Conservation (phyloP, 2,113 vertebrate species). For the Beaufortia kweichowensis region DNA sequence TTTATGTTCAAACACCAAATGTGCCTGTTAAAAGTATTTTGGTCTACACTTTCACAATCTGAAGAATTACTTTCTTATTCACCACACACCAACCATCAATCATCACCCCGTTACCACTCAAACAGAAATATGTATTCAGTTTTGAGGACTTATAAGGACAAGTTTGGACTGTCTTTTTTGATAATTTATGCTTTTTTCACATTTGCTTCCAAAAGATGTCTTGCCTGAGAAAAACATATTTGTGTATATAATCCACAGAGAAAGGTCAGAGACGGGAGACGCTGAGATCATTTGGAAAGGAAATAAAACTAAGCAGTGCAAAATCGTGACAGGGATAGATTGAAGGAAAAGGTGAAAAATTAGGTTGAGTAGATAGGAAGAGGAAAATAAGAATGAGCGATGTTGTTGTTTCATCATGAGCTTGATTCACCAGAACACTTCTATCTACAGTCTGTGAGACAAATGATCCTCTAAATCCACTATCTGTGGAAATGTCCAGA, state of each 20-base stretch:
- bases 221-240: not conserved
- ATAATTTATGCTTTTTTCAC: not conserved
- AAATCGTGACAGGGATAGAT: not conserved
- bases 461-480: not conserved
- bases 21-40: too few species aligned
- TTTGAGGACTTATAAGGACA: too few species aligned
- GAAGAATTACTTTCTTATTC: too few species aligned
- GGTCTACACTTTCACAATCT: too few species aligned
- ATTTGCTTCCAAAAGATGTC: not conserved
- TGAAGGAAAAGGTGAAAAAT: slow-evolving; percentile 1
- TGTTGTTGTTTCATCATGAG: slow-evolving; percentile 28
- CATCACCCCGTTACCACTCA: not conserved
- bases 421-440: slow-evolving; percentile 20
- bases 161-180: too few species aligned
- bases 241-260: not conserved
- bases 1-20: too few species aligned
- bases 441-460: not conserved
- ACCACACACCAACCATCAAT: not conserved
- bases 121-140: not conserved
- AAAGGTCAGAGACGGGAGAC: not conserved
- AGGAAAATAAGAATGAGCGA: not conserved
- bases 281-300: slow-evolving; percentile 1
- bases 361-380: not conserved
- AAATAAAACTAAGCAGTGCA: not conserved
- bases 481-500: not conserved